Evolutionary conservation across 2,113 vertebrate species (phyloP).

Genomic region (Daphoenositta chrysoptera): DNA sequence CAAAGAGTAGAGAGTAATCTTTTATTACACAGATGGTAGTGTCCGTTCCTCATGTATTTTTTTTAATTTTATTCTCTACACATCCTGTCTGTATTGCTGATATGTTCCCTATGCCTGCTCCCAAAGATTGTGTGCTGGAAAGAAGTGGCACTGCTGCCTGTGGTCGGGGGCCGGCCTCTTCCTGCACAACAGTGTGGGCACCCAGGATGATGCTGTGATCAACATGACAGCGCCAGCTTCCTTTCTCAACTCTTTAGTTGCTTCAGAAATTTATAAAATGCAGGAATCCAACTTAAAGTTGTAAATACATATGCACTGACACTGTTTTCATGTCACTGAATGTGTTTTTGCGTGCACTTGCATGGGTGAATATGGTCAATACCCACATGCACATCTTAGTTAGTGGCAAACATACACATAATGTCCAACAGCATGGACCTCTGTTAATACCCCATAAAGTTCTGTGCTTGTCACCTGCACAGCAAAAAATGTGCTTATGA

Average conservation of each 20-base stretch:
- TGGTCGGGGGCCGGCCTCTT: background rate
- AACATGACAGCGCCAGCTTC: background rate
- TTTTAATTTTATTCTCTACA: background rate
- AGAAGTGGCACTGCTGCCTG: background rate
- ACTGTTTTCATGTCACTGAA: background rate
- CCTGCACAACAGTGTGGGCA: accelerated
- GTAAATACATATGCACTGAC: background rate
- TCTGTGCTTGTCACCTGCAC: background rate
- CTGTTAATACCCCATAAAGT: background rate
- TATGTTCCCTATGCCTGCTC: accelerated
- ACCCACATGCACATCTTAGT: accelerated
- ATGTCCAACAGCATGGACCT: background rate
- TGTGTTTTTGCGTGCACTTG: background rate
- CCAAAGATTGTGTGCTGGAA: background rate
- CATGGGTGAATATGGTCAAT: background rate
- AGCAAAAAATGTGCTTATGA: background rate
- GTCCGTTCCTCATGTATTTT: background rate
- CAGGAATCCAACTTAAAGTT: background rate
- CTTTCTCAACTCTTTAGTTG: background rate
- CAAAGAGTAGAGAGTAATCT: accelerated
- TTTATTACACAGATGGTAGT: background rate
- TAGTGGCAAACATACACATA: background rate
- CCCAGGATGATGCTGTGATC: accelerated
- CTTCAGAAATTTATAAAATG: background rate
- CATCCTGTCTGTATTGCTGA: background rate